Evolutionary conservation across 2,888 invertebrate species (phyloP), one percentile per base, ranked within the genome.

Genomic region (Monochamus alternatus): DNA sequence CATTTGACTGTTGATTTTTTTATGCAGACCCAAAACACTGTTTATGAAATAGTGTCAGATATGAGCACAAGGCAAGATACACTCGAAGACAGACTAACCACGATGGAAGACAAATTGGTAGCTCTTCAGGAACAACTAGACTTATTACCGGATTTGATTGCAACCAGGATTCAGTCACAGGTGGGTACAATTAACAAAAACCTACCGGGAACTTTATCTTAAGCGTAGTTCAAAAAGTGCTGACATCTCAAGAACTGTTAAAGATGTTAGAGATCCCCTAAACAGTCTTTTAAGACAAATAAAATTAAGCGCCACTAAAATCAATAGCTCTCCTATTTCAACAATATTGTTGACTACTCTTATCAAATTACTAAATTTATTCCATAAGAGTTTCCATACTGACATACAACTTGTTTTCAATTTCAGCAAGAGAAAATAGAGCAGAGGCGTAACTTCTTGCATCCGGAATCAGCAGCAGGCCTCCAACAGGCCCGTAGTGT

Each of bases 41-140:
- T 99, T 83, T 98, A 98, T 89, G 99, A 98, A 91, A 95, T 99
- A 86, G 98, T 99, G 81, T 97, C 98, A 74, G 99, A 99, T 86
- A 97, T 99, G 95, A 97, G 97, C 87, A 94, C 95, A 77, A 94
- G 98, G 72, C 98, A 98, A 89, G 97, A 97, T 88, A 93, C 94
- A 69, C 92, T 99, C 83, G 98, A 99, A 89, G 97, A 98, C 90
- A 94, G 98, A 86, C 92, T 99, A 86, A 94, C 95, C 82, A 94
- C 95, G 86, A 93, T 99, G 89, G 98, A 99, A 91, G 97, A 97
- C 87, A 97, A 97, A 90, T 90, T 98, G 85, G 93, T 93, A 81
- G 91, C 94, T 79, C 90, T 98, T 86, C 97, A 97, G 92, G 96
- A 96, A 87, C 95, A 96, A 90, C 90, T 97, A 87, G 96, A 96